Percentiles rank a stretch among this genome's conserved stretches.
Evolutionary conservation across 2,797 vertebrate genomes (phyloP).

Genomic region (Thalassophryne amazonica): DNA sequence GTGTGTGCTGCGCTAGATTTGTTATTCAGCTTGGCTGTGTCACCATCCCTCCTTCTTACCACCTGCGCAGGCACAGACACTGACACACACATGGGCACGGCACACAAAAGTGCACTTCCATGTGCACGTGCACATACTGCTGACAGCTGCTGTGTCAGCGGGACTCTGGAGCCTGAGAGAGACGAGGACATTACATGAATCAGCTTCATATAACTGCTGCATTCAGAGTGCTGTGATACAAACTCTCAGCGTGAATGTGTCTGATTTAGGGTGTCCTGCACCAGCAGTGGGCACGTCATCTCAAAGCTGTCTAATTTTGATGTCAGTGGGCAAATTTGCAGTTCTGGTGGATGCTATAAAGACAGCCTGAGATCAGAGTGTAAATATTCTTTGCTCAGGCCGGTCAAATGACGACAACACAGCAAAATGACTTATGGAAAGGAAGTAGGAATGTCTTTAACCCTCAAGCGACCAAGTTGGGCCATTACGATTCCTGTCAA

Average conservation of each 20-base stretch:
- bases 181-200: constrained; percentile 57
- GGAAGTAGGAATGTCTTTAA: too few relatives aligned
- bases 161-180: constrained; percentile 48
- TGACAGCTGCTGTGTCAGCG: constrained; percentile 76
- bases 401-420: too few relatives aligned
- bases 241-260: constrained; percentile 29
- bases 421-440: too few relatives aligned
- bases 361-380: neutral
- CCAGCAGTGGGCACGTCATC: constrained; percentile 9
- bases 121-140: constrained; percentile 15
- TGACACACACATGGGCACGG: constrained; percentile 6
- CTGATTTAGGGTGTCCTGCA: constrained; percentile 27
- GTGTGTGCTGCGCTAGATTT: constrained; percentile 71
- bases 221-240: constrained; percentile 35
- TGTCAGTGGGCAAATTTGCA: constrained; percentile 12
- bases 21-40: constrained; percentile 72
- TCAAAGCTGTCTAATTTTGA: constrained; percentile 17
- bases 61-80: constrained; percentile 45
- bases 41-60: constrained; percentile 58
- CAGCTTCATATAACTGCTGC: constrained; percentile 49
- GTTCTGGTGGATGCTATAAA: neutral
- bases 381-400: too few relatives aligned
- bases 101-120: neutral
- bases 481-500: too few relatives aligned
- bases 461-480: too few relatives aligned